Conservation (phyloP, 2,113 vertebrate species). For the Tamias sibiricus region DNA sequence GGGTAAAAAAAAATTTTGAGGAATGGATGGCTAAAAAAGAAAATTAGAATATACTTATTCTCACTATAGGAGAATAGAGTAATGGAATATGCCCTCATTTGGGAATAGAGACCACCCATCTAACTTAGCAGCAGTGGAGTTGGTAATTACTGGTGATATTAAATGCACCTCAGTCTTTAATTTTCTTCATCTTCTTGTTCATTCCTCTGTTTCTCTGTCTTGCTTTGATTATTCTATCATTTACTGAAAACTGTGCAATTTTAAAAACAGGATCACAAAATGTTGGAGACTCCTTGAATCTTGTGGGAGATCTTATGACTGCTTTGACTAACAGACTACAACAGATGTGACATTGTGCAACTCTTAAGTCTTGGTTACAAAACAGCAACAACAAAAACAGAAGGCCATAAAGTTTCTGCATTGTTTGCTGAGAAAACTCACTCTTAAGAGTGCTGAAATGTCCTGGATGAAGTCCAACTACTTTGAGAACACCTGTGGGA, state of each 20-base stretch:
- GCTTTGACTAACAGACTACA: background rate
- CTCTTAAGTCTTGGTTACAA: background rate
- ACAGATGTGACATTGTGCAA: background rate
- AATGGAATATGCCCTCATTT: slow-evolving; percentile 8
- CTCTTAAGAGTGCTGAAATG: background rate
- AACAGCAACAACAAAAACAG: background rate
- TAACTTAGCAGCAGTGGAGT: background rate
- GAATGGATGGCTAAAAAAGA: background rate
- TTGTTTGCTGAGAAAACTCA: background rate
- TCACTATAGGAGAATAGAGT: background rate
- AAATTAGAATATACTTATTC: slow-evolving; percentile 22
- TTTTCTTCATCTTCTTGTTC: background rate
- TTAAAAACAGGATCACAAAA: background rate
- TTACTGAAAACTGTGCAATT: background rate
- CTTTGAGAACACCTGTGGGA: background rate
- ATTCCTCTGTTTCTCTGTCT: too few species aligned
- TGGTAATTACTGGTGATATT: background rate
- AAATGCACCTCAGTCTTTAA: background rate
- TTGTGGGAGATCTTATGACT: background rate
- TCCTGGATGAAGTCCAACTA: background rate
- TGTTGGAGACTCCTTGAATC: background rate
- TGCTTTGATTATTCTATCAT: background rate
- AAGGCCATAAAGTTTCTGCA: background rate
- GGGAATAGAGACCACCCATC: background rate
- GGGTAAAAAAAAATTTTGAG: background rate